Base-by-base conservation (phyloP, 2,113 vertebrate species). In the Microtus richardsoni region DNA sequence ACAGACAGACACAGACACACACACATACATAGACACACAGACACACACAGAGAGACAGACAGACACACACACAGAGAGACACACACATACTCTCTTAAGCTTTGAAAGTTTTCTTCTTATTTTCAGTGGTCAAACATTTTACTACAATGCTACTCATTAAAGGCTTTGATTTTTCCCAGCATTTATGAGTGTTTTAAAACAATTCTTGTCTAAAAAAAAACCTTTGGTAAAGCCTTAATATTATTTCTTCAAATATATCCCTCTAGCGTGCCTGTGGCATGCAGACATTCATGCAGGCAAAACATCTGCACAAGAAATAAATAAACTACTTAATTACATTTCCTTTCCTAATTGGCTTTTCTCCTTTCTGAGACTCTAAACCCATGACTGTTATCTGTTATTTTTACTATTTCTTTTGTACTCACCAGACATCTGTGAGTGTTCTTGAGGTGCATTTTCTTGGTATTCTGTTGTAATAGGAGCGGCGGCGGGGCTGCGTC, bases 201-300 rank as follows among this genome's bases (percentile, higher is more conserved):
- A 74, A 1, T 30, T 78, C 5, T 68, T 52, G 7, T 12, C 6
- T 7, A 62, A 33, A 83, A n/a, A 26, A 28, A 54, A 14, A 13
- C 2, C 54, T 54, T 22, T 74, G 5, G 4, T 17, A 95, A 82
- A 89, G n/a, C 30, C 17, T 87, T 39, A 91, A 47, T 91, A 86
- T 85, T 84, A 80, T 94, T 93, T 89, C 66, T 82, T 95, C 26
- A 70, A 33, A 66, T 26, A 73, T 28, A 91, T 96, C 52, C 24
- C 79, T 26, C 21, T 22, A 82, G 49, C 52, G 9, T 39, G 6
- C 36, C 36, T 3, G 13, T 39, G 22, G n/a, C 39, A n/a, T n/a
- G 12, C 21, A 58, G 52, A 60, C 54, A 44, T 84, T 84, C n/a
- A 28, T 64, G 26, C 64, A 82, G 79, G n/a, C 22, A 39, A n/a